Percentiles rank a stretch among this genome's conserved stretches.
These are phyloP conservation scores for Apodemus agrarius DNA, from an alignment of 2,797 vertebrate genomes.

Conservation along the genomic window DNA sequence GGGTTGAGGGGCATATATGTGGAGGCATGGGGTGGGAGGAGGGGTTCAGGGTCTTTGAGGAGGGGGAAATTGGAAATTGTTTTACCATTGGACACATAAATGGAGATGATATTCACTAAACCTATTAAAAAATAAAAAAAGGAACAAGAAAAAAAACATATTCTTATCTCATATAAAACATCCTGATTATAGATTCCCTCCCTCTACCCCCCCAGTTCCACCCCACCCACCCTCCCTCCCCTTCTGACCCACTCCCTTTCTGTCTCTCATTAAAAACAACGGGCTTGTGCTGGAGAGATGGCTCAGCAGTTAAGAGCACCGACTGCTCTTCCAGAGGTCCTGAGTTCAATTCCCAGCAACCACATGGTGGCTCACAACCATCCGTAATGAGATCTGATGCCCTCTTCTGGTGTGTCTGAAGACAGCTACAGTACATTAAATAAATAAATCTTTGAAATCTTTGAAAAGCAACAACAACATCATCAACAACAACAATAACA, in stretches of 20 bases:
- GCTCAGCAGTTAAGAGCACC: too few relatives aligned
- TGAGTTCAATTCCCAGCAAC: background rate
- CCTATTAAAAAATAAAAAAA: too few relatives aligned
- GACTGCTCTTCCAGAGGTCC: too few relatives aligned
- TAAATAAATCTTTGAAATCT: background rate
- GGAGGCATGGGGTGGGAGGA: too few relatives aligned
- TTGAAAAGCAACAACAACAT: background rate
- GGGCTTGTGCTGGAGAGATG: background rate
- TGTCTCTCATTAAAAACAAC: background rate
- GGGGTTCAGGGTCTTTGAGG: too few relatives aligned
- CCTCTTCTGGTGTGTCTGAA: background rate
- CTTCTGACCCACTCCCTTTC: background rate
- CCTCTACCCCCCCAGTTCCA: background rate
- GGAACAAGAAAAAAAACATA: too few relatives aligned
- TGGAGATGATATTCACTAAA: too few relatives aligned
- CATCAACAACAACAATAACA: background rate
- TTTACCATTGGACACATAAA: too few relatives aligned
- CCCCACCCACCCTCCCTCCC: background rate
- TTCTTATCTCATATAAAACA: background rate
- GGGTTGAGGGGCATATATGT: too few relatives aligned
- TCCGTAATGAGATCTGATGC: background rate
- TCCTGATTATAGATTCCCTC: background rate
- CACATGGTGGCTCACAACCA: background rate
- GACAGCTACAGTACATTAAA: background rate
- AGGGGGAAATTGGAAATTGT: too few relatives aligned